A percentile compares a stretch with the other conserved stretches of the same genome.
phyloP scores from a whole-genome alignment of 2,888 invertebrate genomes.

The Ctenicera cuprea region DNA sequence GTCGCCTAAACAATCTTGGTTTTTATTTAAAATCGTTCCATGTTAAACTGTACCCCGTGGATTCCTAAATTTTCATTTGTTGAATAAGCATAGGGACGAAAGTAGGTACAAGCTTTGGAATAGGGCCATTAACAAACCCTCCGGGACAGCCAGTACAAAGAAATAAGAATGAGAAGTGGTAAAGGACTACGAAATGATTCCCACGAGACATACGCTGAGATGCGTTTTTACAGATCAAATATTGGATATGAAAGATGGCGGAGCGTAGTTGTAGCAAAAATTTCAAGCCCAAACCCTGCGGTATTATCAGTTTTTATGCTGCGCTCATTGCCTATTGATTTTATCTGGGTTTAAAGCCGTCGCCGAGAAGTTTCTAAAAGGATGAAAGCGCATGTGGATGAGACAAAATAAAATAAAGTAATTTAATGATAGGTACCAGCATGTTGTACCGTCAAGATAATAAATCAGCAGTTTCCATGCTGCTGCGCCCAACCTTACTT shows the following conservation, averaged over 20 bases:
- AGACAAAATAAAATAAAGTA: slow-evolving; percentile 37
- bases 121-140: slow-evolving; percentile 33
- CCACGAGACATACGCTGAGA: slow-evolving; percentile 24
- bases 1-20: background rate
- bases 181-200: slow-evolving; percentile 42
- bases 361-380: slow-evolving; percentile 28
- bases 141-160: slow-evolving; percentile 33
- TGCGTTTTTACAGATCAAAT: slow-evolving; percentile 43
- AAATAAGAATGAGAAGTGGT: slow-evolving; percentile 32
- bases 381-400: slow-evolving; percentile 22
- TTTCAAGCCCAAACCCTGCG: slow-evolving; percentile 7
- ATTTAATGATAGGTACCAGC: slow-evolving; percentile 62
- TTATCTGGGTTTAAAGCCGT: slow-evolving; percentile 18
- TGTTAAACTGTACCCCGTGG: background rate
- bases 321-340: slow-evolving; percentile 22
- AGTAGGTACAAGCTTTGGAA: slow-evolving; percentile 10
- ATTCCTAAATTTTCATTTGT: slow-evolving; percentile 24
- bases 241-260: slow-evolving; percentile 33
- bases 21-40: background rate
- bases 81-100: background rate
- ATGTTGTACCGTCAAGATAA: slow-evolving; percentile 59
- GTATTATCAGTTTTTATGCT: slow-evolving; percentile 31
- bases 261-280: slow-evolving; percentile 11
- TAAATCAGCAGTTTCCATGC: slow-evolving; percentile 61
- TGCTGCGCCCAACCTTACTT: slow-evolving; percentile 55